Percentiles rank a stretch among this genome's conserved stretches.
phyloP scores from a whole-genome alignment of 35 echinoderm and acorn worm genomes.

The Nesometra sesokonis region DNA sequence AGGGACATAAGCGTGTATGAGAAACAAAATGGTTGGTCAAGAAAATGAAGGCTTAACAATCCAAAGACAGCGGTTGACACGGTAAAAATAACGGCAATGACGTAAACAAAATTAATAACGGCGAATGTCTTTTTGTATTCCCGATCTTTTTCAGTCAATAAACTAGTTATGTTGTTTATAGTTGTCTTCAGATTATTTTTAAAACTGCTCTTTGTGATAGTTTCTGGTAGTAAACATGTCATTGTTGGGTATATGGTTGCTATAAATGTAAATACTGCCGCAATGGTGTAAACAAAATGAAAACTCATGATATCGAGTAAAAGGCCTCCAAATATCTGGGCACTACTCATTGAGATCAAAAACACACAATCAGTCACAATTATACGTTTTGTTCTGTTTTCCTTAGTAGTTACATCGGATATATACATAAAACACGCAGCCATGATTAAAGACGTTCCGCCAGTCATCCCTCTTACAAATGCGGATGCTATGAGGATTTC shows the following conservation, averaged over 20 bases:
- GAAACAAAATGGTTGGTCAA: neutral
- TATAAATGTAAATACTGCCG: neutral
- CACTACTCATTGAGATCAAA: neutral
- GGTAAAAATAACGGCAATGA: neutral
- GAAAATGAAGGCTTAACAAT: neutral
- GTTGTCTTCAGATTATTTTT: neutral
- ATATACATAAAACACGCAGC: neutral
- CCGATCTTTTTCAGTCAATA: neutral
- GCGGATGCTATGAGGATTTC: neutral
- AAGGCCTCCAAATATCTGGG: neutral
- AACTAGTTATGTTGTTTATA: neutral
- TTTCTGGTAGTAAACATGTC: neutral
- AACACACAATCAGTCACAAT: neutral
- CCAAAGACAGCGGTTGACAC: neutral
- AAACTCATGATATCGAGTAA: neutral
- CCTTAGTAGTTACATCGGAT: neutral
- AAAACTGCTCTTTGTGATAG: neutral
- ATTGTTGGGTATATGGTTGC: neutral
- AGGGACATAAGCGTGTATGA: neutral
- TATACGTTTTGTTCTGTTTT: neutral
- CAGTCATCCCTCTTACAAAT: neutral
- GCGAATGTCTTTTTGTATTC: neutral
- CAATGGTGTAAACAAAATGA: neutral
- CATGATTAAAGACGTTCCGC: neutral
- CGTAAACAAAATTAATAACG: neutral